Percentiles rank a stretch among this genome's conserved stretches.
Conservation (phyloP, 2,113 vertebrate species). For the Equus przewalskii region DNA sequence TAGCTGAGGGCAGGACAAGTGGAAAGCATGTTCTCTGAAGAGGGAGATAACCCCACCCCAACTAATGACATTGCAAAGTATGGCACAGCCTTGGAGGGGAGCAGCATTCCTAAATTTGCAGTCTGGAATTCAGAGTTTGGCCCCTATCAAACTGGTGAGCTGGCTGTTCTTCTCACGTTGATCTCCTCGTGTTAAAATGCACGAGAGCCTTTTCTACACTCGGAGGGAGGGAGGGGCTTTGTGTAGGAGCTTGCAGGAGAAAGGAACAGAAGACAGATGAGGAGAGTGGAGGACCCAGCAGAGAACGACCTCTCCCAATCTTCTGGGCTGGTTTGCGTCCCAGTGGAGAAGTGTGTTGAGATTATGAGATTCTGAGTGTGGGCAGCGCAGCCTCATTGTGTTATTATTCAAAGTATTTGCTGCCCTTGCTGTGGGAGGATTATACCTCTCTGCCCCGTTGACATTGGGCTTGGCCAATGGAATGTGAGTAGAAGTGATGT, state of each 20-base stretch:
- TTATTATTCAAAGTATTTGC: neutral
- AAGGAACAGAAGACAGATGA: neutral
- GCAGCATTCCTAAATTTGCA: neutral
- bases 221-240: neutral
- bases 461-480: neutral
- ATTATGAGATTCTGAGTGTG: neutral
- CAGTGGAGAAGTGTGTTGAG: rapidly evolving
- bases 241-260: neutral
- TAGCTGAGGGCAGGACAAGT: neutral
- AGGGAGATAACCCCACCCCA: rapidly evolving
- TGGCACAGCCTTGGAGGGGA: neutral
- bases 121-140: neutral
- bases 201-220: neutral
- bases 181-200: neutral
- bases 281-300: neutral
- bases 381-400: neutral
- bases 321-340: neutral
- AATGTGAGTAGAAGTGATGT: neutral
- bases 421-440: neutral
- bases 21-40: neutral
- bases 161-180: neutral
- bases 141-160: neutral
- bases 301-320: neutral
- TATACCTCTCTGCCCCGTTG: neutral
- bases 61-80: rapidly evolving